phyloP scores from a whole-genome alignment of 2,113 vertebrate genomes.

The Australoheros scitulus region DNA sequence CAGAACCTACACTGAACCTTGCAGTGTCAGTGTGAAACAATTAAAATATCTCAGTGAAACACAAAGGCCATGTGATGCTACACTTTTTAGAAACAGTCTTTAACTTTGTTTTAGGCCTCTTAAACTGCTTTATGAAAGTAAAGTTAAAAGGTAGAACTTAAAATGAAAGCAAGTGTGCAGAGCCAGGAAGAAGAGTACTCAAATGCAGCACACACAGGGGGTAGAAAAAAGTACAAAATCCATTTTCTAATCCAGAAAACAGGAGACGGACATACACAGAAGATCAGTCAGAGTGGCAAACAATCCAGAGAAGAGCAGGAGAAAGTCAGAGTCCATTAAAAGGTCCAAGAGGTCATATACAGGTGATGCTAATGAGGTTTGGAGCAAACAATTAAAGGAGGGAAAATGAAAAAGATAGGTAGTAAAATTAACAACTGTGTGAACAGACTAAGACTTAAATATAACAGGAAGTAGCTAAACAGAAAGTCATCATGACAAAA shows the following conservation, averaged over 20 bases:
- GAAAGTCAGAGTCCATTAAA: no score
- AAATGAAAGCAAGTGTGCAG: no score
- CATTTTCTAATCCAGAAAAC: no score
- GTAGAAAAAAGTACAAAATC: no score
- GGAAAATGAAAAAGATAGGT: neutral
- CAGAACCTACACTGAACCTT: neutral
- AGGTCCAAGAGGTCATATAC: neutral
- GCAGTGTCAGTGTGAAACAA: accelerated
- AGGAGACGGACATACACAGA: no score
- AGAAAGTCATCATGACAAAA: no score
- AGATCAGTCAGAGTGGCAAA: neutral
- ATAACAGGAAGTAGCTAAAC: no score
- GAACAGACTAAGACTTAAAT: neutral
- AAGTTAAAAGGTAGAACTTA: no score
- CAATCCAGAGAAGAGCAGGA: neutral
- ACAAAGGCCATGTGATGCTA: neutral
- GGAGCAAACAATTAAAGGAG: neutral
- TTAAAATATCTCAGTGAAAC: neutral
- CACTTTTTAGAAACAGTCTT: neutral
- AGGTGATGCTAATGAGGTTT: neutral
- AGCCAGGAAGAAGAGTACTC: no score
- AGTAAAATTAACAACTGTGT: neutral
- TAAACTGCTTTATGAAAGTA: neutral
- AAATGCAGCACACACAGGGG: no score
- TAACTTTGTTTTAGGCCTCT: neutral